phyloP scores from a whole-genome alignment of 2,888 invertebrate species.

The Drosophila pegasa region DNA sequence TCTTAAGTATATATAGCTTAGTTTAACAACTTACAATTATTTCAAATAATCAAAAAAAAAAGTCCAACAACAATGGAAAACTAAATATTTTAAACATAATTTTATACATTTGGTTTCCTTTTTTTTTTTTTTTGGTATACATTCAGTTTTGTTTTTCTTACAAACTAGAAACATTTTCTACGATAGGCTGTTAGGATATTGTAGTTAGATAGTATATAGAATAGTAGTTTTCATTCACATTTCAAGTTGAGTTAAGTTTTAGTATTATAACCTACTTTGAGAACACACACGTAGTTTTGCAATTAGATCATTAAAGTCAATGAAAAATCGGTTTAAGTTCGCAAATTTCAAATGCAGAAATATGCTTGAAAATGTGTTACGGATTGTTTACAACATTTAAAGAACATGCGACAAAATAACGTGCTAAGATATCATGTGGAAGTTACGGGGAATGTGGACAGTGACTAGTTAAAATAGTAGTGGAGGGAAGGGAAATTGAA shows the following conservation, averaged over 20 bases:
- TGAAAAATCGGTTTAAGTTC: slow-evolving; percentile 14
- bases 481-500: slow-evolving; percentile 8
- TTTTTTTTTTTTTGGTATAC: slow-evolving; percentile 21
- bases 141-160: slow-evolving; percentile 57
- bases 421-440: slow-evolving; percentile 28
- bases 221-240: slow-evolving; percentile 55
- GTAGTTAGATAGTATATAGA: slow-evolving; percentile 41
- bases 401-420: slow-evolving; percentile 41
- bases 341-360: slow-evolving; percentile 17
- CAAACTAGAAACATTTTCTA: slow-evolving; percentile 63
- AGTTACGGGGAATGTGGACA: not conserved
- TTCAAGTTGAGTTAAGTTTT: slow-evolving; percentile 34
- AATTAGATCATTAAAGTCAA: slow-evolving; percentile 22
- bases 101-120: slow-evolving; percentile 61
- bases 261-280: slow-evolving; percentile 56
- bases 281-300: slow-evolving; percentile 67
- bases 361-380: slow-evolving; percentile 31
- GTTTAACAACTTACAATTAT: slow-evolving; percentile 29
- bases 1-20: slow-evolving; percentile 49
- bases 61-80: slow-evolving; percentile 43
- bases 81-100: slow-evolving; percentile 37
- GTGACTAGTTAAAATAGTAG: not conserved
- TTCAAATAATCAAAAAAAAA: slow-evolving; percentile 17
- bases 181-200: slow-evolving; percentile 49
- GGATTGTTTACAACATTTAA: slow-evolving; percentile 35